Evolutionary conservation across 2,113 vertebrate species (phyloP), one percentile per base, ranked within the genome.

Genomic region (Odocoileus virginianus): DNA sequence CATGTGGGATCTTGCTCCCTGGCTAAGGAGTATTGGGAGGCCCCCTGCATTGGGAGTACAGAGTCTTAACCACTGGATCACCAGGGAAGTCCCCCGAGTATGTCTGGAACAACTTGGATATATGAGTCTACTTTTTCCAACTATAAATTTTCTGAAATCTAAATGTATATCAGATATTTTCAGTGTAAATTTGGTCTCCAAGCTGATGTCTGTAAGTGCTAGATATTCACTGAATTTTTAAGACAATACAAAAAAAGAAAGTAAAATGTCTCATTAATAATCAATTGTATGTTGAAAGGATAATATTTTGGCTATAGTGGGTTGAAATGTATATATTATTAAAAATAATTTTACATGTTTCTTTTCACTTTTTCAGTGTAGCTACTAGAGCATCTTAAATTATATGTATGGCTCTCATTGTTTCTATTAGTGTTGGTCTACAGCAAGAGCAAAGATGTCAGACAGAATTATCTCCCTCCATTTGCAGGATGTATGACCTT

Each of bases 121-220:
- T 47, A 4, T 92, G 7, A 92, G n/a, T 85, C 57, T 83, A 87
- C 40, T 74, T 96, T 94, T 88, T 50, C 47, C 36, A 81, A 97
- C 27, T 83, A 4, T 89, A 71, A 87, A 94, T 93, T 87, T 95
- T 78, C 50, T 96, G 47, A 97, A 96, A 79, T 64, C 40, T 87
- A 94, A 97, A 94, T 81, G 64, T 43, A 95, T 33, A 58, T 79
- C 17, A 91, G 79, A 60, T 61, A 55, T 52, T 79, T 87, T 10
- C 52, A 57, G 12, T 52, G 57, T 86, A 91, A 86, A 87, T 27
- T 52, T 28, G 85, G 43, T 61, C 36, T 96, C 64, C 67, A 85
- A 97, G 87, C 19, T 54, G 40, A 86, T 84, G 28, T 84, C 28
- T 43, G 0, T 79, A 74, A 45, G 36, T 90, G 13, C n/a, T 82